phyloP scores from a whole-genome alignment of 2,113 vertebrate genomes.

The Copsychus sechellarum region DNA sequence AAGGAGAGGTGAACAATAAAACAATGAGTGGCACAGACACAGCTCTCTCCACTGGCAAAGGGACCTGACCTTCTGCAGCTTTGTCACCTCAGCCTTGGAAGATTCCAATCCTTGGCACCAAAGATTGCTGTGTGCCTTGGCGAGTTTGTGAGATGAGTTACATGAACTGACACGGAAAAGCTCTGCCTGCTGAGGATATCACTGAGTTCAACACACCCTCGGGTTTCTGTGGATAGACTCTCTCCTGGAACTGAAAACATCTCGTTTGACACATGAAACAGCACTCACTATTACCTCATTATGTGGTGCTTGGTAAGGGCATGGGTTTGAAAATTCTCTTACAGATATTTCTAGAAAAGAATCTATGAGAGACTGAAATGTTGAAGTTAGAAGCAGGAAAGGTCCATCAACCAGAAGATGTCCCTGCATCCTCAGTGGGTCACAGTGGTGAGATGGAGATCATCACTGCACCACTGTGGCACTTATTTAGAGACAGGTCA shows the following conservation, averaged over 20 bases:
- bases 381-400: background rate
- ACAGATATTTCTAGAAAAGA: background rate
- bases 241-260: background rate
- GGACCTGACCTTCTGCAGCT: background rate
- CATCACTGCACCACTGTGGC: background rate
- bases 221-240: background rate
- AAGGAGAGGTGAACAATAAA: background rate
- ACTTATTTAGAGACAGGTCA: background rate
- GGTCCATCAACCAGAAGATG: background rate
- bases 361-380: background rate
- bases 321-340: background rate
- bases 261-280: background rate
- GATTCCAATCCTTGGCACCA: background rate
- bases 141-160: background rate
- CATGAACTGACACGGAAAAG: background rate
- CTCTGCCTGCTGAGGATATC: background rate
- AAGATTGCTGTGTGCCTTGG: background rate
- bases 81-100: background rate
- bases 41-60: background rate
- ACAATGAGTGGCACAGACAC: background rate
- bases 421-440: background rate
- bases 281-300: background rate
- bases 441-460: background rate
- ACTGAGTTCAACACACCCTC: background rate
- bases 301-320: background rate